A percentile compares a stretch with the other conserved stretches of the same genome.
These are phyloP conservation scores for Carollia perspicillata DNA, from an alignment of 2,113 vertebrate genomes.

Conservation along the genomic window DNA sequence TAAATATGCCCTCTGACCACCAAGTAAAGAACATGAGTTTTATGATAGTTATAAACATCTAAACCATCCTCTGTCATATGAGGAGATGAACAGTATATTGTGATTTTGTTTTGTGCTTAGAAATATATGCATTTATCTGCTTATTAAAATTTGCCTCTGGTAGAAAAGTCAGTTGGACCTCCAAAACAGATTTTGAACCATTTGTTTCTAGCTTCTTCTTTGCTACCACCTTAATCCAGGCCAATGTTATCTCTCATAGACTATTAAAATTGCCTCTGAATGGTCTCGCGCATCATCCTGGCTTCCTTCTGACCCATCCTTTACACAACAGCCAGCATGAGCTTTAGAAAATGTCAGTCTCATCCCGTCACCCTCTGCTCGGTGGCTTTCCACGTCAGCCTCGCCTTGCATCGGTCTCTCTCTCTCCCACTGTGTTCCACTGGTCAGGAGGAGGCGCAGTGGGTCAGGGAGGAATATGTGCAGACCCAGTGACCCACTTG, in stretches of 20 bases:
- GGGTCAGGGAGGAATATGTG: neutral
- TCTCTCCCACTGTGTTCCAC: neutral
- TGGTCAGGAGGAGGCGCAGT: neutral
- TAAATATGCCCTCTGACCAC: neutral
- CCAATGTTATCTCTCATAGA: neutral
- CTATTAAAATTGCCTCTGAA: neutral
- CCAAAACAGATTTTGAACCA: neutral
- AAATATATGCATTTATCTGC: constrained; percentile 4
- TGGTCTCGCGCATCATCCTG: neutral
- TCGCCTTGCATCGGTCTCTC: neutral
- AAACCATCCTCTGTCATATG: neutral
- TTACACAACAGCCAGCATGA: neutral
- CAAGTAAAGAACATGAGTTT: neutral
- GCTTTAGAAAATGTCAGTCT: neutral
- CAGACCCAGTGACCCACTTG: neutral
- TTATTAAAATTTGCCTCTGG: neutral
- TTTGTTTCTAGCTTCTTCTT: neutral
- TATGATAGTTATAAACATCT: neutral
- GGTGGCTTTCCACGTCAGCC: neutral
- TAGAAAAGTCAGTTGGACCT: neutral
- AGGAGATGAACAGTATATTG: neutral
- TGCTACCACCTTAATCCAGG: neutral
- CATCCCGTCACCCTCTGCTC: neutral
- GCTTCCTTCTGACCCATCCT: neutral
- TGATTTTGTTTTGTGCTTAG: constrained; percentile 30